These are phyloP conservation scores for Odontamblyopus lacepedii DNA, from an alignment of 2,797 vertebrate genomes.

Conservation along the genomic window DNA sequence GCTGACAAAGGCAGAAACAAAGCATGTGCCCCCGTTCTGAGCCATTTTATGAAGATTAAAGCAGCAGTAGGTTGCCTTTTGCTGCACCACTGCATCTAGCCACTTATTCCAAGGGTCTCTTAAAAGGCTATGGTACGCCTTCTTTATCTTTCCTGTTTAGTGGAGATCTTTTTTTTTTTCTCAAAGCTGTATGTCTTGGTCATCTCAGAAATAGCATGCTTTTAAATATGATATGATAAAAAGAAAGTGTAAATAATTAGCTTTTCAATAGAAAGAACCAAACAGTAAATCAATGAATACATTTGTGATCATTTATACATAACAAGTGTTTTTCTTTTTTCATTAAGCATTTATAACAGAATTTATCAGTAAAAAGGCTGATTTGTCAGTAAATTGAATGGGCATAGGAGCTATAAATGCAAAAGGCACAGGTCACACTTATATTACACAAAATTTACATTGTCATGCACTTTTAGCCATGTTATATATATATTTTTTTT, in stretches of 20 bases:
- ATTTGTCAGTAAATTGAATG: too few species aligned
- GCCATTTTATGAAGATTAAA: conserved; percentile 15
- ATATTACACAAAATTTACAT: too few species aligned
- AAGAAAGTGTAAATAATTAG: too few species aligned
- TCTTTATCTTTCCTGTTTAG: background rate
- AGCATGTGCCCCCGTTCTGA: conserved; percentile 5
- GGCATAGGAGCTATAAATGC: too few species aligned
- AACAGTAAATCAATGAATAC: too few species aligned
- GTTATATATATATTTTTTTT: too few species aligned
- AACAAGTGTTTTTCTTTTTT: background rate
- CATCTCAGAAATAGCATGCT: background rate
- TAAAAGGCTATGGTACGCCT: background rate
- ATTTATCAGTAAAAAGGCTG: too few species aligned
- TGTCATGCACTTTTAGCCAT: too few species aligned
- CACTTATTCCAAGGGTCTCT: background rate
- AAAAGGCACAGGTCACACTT: too few species aligned
- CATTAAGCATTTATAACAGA: background rate
- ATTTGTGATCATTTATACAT: too few species aligned
- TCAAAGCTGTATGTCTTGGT: background rate
- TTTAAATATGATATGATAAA: too few species aligned
- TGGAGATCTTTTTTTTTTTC: background rate
- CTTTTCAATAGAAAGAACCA: too few species aligned
- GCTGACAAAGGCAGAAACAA: conserved; percentile 14
- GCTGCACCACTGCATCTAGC: background rate
- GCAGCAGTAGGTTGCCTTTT: conserved; percentile 8